Evolutionary conservation across 2,797 vertebrate species (phyloP).

Genomic region (Ptychobarbus kaznakovi): DNA sequence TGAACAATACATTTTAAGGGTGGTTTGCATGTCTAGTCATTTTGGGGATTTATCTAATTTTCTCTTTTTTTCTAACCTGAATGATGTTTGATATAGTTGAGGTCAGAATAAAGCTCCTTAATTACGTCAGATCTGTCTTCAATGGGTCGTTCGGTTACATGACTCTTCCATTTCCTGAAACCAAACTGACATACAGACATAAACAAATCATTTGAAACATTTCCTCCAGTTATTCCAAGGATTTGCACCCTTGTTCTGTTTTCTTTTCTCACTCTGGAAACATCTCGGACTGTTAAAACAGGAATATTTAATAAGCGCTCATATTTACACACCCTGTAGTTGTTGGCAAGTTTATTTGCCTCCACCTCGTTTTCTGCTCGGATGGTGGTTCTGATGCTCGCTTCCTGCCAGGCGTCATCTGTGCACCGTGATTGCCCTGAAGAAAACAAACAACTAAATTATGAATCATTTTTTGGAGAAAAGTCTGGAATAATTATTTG

Average conservation of each 20-base stretch:
- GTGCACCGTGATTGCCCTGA: constrained; percentile 66
- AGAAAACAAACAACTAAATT: neutral
- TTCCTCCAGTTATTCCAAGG: constrained; percentile 79
- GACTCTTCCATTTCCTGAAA: constrained; percentile 94
- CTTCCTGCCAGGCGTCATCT: constrained; percentile 80
- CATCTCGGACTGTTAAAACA: neutral
- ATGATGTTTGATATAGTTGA: constrained; percentile 76
- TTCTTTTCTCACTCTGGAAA: neutral
- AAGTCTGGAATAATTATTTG: neutral
- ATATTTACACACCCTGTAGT: constrained; percentile 79
- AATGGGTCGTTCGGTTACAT: constrained; percentile 86
- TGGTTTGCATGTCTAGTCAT: neutral
- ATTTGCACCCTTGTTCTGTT: neutral
- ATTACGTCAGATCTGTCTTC: constrained; percentile 86
- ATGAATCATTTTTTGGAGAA: neutral
- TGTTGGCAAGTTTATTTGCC: constrained; percentile 86
- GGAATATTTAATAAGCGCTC: neutral
- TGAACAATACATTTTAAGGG: neutral
- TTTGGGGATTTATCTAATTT: neutral
- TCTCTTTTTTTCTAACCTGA: constrained; percentile 69
- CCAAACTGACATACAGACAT: constrained; percentile 84
- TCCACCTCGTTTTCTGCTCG: constrained; percentile 85
- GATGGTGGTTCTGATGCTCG: constrained; percentile 81
- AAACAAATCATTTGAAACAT: constrained; percentile 80
- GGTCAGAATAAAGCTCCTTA: constrained; percentile 90